Percentiles rank a stretch among this genome's conserved stretches.
phyloP scores from a whole-genome alignment of 1,140 invertebrate genomes.

The Rhyacophila brunnea region DNA sequence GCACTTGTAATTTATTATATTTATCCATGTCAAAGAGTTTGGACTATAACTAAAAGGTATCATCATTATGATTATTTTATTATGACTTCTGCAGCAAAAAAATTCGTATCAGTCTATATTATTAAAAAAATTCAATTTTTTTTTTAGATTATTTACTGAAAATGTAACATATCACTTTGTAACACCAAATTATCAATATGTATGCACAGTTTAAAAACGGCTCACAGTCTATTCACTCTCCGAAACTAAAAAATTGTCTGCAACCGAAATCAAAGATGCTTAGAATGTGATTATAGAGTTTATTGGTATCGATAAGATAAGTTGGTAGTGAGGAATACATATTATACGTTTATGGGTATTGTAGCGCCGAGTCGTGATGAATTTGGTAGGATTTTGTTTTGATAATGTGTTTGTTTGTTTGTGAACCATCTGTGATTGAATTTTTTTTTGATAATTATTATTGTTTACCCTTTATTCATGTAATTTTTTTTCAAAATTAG shows the following conservation, averaged over 20 bases:
- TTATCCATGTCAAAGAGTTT: no score
- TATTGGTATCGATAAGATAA: background rate
- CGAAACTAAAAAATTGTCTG: background rate
- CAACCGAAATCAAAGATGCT: conserved; percentile 2
- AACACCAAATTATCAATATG: no score
- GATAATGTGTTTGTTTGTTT: conserved; percentile 18
- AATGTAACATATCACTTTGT: no score
- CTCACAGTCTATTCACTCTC: no score
- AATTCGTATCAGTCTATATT: no score
- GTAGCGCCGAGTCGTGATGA: background rate
- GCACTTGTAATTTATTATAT: no score
- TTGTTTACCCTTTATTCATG: background rate
- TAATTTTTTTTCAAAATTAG: conserved; percentile 22
- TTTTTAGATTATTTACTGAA: no score
- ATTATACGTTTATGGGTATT: conserved; percentile 12
- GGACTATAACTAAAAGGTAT: no score
- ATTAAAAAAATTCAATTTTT: no score
- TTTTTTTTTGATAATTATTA: conserved; percentile 14
- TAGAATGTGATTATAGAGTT: conserved; percentile 24
- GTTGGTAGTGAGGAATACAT: background rate
- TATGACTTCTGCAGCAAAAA: no score
- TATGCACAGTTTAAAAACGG: no score
- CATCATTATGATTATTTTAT: no score
- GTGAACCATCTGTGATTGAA: conserved; percentile 32
- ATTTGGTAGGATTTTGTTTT: conserved; percentile 1